phyloP scores from a whole-genome alignment of 1,140 invertebrate species.

The Lepeophtheirus salmonis region DNA sequence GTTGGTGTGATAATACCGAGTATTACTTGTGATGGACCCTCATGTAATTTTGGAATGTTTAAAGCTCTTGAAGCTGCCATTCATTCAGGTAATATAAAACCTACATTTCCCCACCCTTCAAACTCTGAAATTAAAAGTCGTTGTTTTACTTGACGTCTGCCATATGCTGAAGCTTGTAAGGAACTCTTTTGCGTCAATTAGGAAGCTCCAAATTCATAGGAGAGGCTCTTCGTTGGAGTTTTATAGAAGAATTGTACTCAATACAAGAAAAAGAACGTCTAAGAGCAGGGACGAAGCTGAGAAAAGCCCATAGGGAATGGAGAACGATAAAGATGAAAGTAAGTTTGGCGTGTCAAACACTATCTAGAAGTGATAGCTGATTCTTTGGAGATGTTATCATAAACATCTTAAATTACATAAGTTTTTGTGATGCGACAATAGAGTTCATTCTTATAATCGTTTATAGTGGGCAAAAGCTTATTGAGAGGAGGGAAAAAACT shows the following conservation, averaged over 20 bases:
- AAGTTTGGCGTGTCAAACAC: slow-evolving; percentile 4
- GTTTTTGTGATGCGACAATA: slow-evolving; percentile 6
- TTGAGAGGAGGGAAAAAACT: slow-evolving; percentile 13
- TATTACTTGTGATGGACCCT: slow-evolving; percentile 10
- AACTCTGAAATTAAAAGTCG: background rate
- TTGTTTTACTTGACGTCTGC: background rate
- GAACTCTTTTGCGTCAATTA: slow-evolving; percentile 9
- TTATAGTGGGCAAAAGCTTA: background rate
- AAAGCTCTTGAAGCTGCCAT: background rate
- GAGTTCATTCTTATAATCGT: slow-evolving; percentile 11
- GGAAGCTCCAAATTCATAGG: background rate
- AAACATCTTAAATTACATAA: slow-evolving; percentile 1
- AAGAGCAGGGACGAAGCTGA: slow-evolving; percentile 11
- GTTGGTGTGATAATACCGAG: background rate
- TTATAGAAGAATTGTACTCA: background rate
- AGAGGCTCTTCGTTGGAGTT: background rate
- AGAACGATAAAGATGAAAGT: slow-evolving; percentile 15
- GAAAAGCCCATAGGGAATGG: slow-evolving; percentile 10
- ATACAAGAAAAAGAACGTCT: slow-evolving; percentile 3
- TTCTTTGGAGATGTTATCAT: background rate
- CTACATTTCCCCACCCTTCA: too few species aligned
- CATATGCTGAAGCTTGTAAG: slow-evolving; percentile 5
- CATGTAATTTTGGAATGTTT: background rate
- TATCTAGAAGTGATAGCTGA: slow-evolving; percentile 12
- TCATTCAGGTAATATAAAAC: background rate